A percentile compares a stretch with the other conserved stretches of the same genome.
phyloP scores from a whole-genome alignment of 1,140 invertebrate genomes.

The Drosophila parvula region DNA sequence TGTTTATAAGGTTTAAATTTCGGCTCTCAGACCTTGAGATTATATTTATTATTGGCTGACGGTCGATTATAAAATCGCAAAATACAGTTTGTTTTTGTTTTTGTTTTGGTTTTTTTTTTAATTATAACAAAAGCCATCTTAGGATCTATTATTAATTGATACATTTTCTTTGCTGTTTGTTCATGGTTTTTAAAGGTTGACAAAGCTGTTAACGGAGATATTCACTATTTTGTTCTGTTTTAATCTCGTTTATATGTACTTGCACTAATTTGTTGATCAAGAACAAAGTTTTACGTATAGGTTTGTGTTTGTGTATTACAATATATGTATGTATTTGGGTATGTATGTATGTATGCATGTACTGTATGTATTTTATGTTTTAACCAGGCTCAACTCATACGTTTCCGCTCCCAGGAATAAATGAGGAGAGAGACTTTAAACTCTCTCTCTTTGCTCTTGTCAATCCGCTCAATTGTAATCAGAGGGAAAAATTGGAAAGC shows the following conservation, averaged over 20 bases:
- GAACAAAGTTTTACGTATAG: conserved; percentile 36
- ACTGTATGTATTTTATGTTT: conserved; percentile 1
- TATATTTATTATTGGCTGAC: conserved; percentile 54
- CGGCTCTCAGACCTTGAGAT: conserved; percentile 32
- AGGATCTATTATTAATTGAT: conserved; percentile 48
- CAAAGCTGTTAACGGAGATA: conserved; percentile 20
- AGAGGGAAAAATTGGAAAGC: background rate
- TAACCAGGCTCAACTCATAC: background rate
- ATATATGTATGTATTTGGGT: conserved; percentile 9
- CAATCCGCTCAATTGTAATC: too few relatives aligned
- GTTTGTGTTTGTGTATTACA: conserved; percentile 4
- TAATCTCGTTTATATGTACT: conserved; percentile 13
- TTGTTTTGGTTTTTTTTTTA: background rate
- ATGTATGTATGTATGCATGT: background rate
- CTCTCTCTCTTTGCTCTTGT: background rate
- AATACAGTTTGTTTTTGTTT: conserved; percentile 25
- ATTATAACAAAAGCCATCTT: conserved; percentile 42
- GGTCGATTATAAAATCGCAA: conserved; percentile 48
- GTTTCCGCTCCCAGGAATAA: background rate
- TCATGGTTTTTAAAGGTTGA: background rate
- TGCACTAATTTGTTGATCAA: conserved; percentile 28
- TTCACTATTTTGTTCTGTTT: conserved; percentile 12
- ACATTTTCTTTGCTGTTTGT: conserved; percentile 27
- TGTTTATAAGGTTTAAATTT: conserved; percentile 45
- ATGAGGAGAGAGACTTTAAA: too few relatives aligned